Evolutionary conservation across 2,888 invertebrate genomes (phyloP).

Genomic region (Eristalis arbustorum): DNA sequence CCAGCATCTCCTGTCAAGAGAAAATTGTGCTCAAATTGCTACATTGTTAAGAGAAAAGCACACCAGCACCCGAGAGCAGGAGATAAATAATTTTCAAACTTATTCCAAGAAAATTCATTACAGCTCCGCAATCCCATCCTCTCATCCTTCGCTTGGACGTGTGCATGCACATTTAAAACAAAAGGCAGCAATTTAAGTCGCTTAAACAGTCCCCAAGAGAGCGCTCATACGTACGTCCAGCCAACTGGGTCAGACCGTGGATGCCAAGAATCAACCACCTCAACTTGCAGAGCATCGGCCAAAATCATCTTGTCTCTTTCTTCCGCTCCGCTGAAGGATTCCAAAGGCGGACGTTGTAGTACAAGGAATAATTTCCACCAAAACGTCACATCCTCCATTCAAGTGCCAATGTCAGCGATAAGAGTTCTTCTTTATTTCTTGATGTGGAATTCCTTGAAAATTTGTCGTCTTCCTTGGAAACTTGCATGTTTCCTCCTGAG

Average conservation of each 20-base stretch:
- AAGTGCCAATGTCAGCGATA: slow-evolving; percentile 64
- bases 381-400: slow-evolving; percentile 63
- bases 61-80: not conserved
- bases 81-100: not conserved
- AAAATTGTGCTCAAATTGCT: not conserved
- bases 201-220: slow-evolving; percentile 26
- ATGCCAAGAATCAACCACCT: slow-evolving; percentile 63
- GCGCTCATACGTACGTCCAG: not conserved
- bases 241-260: slow-evolving; percentile 58
- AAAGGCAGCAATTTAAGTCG: slow-evolving; percentile 37
- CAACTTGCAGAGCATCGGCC: not conserved
- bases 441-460: slow-evolving; percentile 1
- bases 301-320: slow-evolving; percentile 41
- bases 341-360: slow-evolving; percentile 39
- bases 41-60: not conserved
- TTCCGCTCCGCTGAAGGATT: slow-evolving; percentile 39
- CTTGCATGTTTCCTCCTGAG: slow-evolving; percentile 46
- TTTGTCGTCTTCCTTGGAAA: slow-evolving; percentile 30
- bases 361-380: slow-evolving; percentile 32
- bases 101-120: slow-evolving; percentile 14
- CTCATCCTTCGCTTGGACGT: not conserved
- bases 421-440: slow-evolving; percentile 24
- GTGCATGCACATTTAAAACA: no score
- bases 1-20: not conserved
- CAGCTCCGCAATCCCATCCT: no score